Conservation (phyloP, 2,888 invertebrate species). For the Automeris io region DNA sequence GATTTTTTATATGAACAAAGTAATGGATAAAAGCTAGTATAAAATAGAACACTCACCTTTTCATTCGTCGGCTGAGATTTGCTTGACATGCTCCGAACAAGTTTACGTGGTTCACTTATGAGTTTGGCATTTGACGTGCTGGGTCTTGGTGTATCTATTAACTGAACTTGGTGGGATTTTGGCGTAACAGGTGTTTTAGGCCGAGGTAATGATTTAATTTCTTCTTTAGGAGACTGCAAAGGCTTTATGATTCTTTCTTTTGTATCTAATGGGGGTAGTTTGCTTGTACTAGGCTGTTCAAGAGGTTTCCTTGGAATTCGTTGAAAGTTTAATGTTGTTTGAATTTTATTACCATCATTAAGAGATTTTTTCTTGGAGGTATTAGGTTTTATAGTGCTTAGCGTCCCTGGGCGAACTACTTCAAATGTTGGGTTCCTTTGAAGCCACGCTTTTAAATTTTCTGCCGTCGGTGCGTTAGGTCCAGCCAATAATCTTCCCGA, state of each 20-base stretch:
- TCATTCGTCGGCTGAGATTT: conserved; percentile 43
- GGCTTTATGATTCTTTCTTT: conserved; percentile 35
- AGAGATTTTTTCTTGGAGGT: conserved; percentile 41
- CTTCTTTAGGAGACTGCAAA: conserved; percentile 34
- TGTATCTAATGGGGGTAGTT: conserved; percentile 27
- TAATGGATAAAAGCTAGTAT: too few relatives aligned
- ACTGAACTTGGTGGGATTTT: conserved; percentile 21
- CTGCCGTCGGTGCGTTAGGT: conserved; percentile 88
- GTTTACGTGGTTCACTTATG: conserved; percentile 42
- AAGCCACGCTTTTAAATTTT: conserved; percentile 88
- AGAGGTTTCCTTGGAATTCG: conserved; percentile 48
- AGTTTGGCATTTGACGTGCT: conserved; percentile 42
- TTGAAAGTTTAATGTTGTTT: conserved; percentile 69
- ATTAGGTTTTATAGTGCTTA: conserved; percentile 62
- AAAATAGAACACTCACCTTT: too few relatives aligned
- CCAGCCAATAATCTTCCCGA: conserved; percentile 86
- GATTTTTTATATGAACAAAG: too few relatives aligned
- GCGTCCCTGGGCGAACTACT: conserved; percentile 83
- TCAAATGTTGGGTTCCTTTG: conserved; percentile 92
- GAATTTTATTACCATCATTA: conserved; percentile 50
- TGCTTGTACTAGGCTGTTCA: conserved; percentile 30
- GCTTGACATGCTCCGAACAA: conserved; percentile 30
- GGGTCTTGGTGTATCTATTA: conserved; percentile 46
- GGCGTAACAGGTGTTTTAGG: conserved; percentile 30
- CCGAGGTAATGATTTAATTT: conserved; percentile 28